These are phyloP conservation scores for Terrapene triunguis DNA, from an alignment of 2,113 vertebrate genomes.

Conservation along the genomic window DNA sequence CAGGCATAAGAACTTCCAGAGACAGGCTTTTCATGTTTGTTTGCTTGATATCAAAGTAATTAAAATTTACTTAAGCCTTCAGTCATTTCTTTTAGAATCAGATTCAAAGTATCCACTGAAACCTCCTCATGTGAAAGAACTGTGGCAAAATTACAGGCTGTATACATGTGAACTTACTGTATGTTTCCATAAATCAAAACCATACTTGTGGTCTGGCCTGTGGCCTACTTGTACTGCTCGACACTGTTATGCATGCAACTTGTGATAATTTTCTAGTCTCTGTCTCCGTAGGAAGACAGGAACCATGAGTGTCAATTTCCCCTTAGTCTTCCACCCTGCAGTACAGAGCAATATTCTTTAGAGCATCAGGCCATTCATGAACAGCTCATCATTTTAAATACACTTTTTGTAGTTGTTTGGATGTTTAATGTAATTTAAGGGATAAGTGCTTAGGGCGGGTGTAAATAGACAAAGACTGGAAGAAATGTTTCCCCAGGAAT, in stretches of 20 bases:
- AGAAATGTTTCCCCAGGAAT: neutral
- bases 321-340: neutral
- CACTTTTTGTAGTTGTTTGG: neutral
- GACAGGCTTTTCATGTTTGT: neutral
- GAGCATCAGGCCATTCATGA: neutral
- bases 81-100: neutral
- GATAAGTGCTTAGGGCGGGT: too few species aligned
- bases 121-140: neutral
- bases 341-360: neutral
- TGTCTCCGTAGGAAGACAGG: rapidly evolving
- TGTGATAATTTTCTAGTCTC: neutral
- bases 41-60: neutral
- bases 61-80: neutral
- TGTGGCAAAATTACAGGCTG: neutral
- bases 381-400: neutral
- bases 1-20: rapidly evolving
- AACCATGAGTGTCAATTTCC: neutral
- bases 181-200: neutral
- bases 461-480: neutral
- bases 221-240: neutral
- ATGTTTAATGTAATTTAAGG: too few species aligned
- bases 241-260: neutral
- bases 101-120: neutral
- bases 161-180: neutral
- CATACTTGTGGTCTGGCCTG: slow-evolving; percentile 20